Evolutionary conservation across 2,797 vertebrate species (phyloP).

Genomic region (Brotula barbata): DNA sequence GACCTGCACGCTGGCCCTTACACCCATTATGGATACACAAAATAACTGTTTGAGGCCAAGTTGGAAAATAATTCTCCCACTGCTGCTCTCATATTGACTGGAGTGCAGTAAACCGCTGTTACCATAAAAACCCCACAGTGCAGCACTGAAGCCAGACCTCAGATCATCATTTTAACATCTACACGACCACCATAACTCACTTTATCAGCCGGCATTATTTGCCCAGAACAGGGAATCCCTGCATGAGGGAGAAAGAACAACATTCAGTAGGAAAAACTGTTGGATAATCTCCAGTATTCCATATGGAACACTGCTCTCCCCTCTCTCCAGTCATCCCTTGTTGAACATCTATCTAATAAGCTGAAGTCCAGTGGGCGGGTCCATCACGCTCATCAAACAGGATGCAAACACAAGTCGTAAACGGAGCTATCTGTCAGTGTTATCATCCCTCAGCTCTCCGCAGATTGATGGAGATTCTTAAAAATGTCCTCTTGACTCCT

Average conservation of each 20-base stretch:
- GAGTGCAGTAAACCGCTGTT: slow-evolving; percentile 8
- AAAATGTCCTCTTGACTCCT: slow-evolving; percentile 46
- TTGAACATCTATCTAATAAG: slow-evolving; percentile 52
- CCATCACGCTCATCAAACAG: background rate
- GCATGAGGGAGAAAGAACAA: background rate
- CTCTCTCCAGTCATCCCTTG: slow-evolving; percentile 10
- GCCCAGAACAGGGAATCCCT: background rate
- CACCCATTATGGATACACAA: no score
- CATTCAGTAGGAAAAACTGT: background rate
- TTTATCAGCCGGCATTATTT: no score
- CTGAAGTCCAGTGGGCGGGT: slow-evolving; percentile 35
- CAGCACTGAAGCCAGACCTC: background rate
- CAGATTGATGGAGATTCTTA: slow-evolving; percentile 52
- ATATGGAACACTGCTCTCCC: slow-evolving; percentile 29
- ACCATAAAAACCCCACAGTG: background rate
- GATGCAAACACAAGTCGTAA: background rate
- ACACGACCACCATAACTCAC: no score
- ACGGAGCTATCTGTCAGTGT: slow-evolving; percentile 25
- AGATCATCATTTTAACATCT: slow-evolving; percentile 9
- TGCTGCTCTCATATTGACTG: slow-evolving; percentile 22
- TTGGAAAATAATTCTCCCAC: background rate
- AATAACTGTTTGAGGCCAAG: slow-evolving; percentile 24
- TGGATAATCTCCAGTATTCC: slow-evolving; percentile 3
- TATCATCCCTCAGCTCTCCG: background rate
- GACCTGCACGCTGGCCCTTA: no score